Evolutionary conservation across 2,888 invertebrate genomes (phyloP), one percentile per base, ranked within the genome.

Genomic region (Merodon equestris): DNA sequence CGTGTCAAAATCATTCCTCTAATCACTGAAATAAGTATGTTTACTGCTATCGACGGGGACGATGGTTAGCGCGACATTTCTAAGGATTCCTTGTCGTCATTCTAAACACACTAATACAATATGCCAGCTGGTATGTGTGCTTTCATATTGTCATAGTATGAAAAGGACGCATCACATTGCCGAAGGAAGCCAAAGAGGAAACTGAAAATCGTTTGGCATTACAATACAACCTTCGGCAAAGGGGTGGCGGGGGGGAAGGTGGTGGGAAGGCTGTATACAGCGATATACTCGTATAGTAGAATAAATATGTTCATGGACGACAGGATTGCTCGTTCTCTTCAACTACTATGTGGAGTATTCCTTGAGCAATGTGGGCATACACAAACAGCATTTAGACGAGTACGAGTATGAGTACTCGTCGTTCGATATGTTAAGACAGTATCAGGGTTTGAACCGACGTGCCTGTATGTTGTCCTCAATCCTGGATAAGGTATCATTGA

Each of bases 1-100:
- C 57, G 64, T 64, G 72, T 72, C 64, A 57, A 72, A 72, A 72
- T 72, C 72, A 64, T 72, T 72, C 57, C 64, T 72, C 72, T 64
- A 72, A 72, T 64, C 72, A 72, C 72, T 72, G 72, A 72, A 72
- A 72, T 72, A 72, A 72, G 72, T 64, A 64, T 72, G 72, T 72
- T 72, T 72, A 72, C 64, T 57, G 72, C 40, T 51, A 53, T 63
- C 38, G 51, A 38, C 48, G 71, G 45, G 54, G 63, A 50, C 17
- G 56, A 56, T 47, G 42, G 15, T n/a, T n/a, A n/a, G 27, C 3
- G 27, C 14, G 44, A 18, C 34, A 50, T 72, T 72, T 40, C 57
- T 64, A 72, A 72, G 72, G 57, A 72, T 64, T 72, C 72, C 44
- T 40, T 42, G 44, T 36, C 51, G 67, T 10, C 27, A 18, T 19